Evolutionary conservation across 2,797 vertebrate species (phyloP).

Genomic region (Steatocranus sp.): DNA sequence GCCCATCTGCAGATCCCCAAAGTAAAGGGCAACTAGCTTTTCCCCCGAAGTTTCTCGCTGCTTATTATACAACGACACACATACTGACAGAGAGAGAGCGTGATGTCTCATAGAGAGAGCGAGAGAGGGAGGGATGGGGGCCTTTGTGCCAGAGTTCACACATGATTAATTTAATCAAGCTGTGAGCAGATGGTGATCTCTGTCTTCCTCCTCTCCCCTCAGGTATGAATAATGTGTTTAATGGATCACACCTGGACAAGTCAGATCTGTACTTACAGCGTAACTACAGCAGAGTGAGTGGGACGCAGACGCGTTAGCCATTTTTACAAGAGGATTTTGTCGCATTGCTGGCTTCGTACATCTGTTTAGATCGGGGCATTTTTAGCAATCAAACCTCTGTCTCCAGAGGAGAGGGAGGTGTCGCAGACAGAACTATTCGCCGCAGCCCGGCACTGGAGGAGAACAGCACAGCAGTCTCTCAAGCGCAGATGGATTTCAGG

Average conservation of each 20-base stretch:
- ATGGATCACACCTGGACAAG: slow-evolving; percentile 27
- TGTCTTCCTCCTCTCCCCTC: background rate
- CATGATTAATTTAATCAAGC: slow-evolving; percentile 41
- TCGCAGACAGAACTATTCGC: background rate
- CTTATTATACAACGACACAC: background rate
- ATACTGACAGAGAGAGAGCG: background rate
- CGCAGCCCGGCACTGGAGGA: background rate
- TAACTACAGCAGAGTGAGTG: background rate
- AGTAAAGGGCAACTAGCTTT: background rate
- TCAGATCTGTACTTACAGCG: background rate
- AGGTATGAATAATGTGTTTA: slow-evolving; percentile 14
- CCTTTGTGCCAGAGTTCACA: slow-evolving; percentile 7
- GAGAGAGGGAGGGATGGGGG: background rate
- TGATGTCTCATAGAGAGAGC: background rate
- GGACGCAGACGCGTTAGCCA: background rate
- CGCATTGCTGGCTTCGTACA: background rate
- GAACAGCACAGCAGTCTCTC: background rate
- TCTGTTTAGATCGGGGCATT: background rate
- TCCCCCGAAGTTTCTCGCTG: background rate
- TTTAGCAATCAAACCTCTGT: background rate
- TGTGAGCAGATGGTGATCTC: slow-evolving; percentile 29
- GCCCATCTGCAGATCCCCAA: background rate
- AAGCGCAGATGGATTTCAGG: background rate
- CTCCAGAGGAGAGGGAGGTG: background rate
- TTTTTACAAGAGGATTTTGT: background rate